Percentiles rank a stretch among this genome's conserved stretches.
phyloP scores from a whole-genome alignment of 2,113 vertebrate species.

The Trichomycterus rosablanca region DNA sequence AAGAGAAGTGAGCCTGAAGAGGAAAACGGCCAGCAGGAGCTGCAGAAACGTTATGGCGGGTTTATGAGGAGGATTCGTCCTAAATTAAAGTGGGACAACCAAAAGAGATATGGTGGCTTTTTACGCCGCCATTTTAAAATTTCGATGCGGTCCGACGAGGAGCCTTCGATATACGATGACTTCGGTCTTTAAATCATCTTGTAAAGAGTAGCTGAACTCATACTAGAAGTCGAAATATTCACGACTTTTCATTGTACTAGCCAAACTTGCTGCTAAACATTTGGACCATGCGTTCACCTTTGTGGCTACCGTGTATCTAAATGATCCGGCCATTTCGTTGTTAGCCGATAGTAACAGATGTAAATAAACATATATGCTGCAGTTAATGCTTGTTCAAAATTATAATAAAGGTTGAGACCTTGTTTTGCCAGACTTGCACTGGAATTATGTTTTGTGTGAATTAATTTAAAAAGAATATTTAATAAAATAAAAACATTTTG shows the following conservation, averaged over 20 bases:
- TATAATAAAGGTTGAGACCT: slow-evolving; percentile 45
- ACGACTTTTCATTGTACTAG: slow-evolving; percentile 26
- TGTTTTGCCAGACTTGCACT: slow-evolving; percentile 36
- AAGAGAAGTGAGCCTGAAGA: slow-evolving; percentile 67
- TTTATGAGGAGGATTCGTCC: slow-evolving; percentile 92
- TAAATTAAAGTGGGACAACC: slow-evolving; percentile 91
- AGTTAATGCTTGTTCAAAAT: slow-evolving; percentile 61
- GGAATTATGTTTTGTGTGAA: slow-evolving; percentile 22
- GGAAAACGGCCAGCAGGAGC: slow-evolving; percentile 64
- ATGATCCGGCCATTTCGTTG: slow-evolving; percentile 30
- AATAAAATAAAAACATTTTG: no score
- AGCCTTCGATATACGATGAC: slow-evolving; percentile 74
- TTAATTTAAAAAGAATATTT: slow-evolving; percentile 32
- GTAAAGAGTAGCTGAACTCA: slow-evolving; percentile 44
- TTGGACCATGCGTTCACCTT: not conserved
- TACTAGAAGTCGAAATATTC: slow-evolving; percentile 44
- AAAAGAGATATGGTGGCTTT: slow-evolving; percentile 91
- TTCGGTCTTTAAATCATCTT: slow-evolving; percentile 62
- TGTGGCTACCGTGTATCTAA: not conserved
- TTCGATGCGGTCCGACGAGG: slow-evolving; percentile 78
- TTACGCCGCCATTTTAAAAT: slow-evolving; percentile 92
- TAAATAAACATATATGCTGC: slow-evolving; percentile 40
- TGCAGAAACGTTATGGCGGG: slow-evolving; percentile 94
- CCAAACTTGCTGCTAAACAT: slow-evolving; percentile 23
- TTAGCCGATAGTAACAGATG: slow-evolving; percentile 48